These are phyloP conservation scores for Bombus confusus DNA, from an alignment of 1,140 invertebrate genomes.

Conservation along the genomic window DNA sequence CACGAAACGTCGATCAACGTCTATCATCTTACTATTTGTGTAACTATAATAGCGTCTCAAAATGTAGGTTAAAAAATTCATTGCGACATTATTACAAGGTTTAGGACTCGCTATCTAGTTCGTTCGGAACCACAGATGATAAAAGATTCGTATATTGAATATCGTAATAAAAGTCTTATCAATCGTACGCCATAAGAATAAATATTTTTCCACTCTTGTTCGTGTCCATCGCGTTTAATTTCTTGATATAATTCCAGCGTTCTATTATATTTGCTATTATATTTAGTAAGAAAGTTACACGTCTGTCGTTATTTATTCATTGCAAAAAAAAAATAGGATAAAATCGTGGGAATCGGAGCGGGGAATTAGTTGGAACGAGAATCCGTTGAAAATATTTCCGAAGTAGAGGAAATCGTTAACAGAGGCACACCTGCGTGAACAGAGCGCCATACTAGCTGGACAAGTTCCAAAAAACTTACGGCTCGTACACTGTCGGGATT, in stretches of 20 bases:
- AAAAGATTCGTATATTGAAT: background rate
- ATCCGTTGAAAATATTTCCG: background rate
- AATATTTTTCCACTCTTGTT: too few relatives aligned
- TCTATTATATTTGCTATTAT: background rate
- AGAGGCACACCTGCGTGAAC: constrained; percentile 8
- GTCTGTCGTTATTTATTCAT: background rate
- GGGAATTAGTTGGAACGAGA: background rate
- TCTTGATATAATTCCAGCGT: background rate
- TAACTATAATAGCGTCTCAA: too few relatives aligned
- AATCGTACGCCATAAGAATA: too few relatives aligned
- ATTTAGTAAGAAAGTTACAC: background rate
- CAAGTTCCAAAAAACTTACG: constrained; percentile 24
- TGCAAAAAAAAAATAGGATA: background rate
- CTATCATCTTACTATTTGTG: too few relatives aligned
- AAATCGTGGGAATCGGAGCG: background rate
- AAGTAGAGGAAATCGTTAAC: background rate
- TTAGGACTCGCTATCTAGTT: too few relatives aligned
- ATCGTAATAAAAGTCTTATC: too few relatives aligned
- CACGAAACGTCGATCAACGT: too few relatives aligned
- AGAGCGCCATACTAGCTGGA: background rate
- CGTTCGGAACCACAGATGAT: too few relatives aligned
- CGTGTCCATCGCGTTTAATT: too few relatives aligned
- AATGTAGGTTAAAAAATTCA: too few relatives aligned
- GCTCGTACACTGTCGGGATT: constrained; percentile 32
- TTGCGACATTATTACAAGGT: too few relatives aligned